Percentiles rank a stretch among this genome's conserved stretches.
phyloP scores from a whole-genome alignment of 2,113 vertebrate species.

The Eulemur macaco region DNA sequence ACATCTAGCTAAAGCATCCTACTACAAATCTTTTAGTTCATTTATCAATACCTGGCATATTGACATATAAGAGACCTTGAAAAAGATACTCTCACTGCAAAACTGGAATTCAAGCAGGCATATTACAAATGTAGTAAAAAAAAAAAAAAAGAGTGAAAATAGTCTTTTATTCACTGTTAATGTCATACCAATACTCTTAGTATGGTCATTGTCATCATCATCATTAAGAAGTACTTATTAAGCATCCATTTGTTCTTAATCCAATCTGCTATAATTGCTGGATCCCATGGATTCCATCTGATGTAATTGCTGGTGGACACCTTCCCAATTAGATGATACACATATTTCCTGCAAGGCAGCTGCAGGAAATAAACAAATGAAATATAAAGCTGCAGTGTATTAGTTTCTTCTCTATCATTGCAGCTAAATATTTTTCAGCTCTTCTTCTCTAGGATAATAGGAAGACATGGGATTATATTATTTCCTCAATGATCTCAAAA shows the following conservation, averaged over 20 bases:
- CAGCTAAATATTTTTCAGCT: neutral
- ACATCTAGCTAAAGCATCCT: neutral
- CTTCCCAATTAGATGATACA: conserved; percentile 63
- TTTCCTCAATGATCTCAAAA: neutral
- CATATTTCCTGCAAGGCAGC: conserved; percentile 52
- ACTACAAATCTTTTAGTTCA: neutral
- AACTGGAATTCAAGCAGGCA: neutral
- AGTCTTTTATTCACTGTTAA: conserved; percentile 12
- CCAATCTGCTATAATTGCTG: conserved; percentile 53
- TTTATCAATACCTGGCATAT: neutral
- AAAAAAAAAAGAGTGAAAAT: neutral
- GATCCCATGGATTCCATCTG: conserved; percentile 62
- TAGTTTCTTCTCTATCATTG: neutral
- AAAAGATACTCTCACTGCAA: conserved; percentile 17
- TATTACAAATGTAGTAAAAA: neutral
- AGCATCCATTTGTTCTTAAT: conserved; percentile 44
- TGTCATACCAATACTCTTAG: conserved; percentile 20
- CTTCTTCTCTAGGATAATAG: neutral
- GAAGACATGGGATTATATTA: neutral
- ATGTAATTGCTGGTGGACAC: conserved; percentile 67
- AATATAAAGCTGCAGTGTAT: neutral
- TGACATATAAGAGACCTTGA: neutral
- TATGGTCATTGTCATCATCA: conserved; percentile 18
- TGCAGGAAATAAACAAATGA: conserved; percentile 55
- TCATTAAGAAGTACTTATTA: conserved; percentile 57